A percentile compares a stretch with the other conserved stretches of the same genome.
These are phyloP conservation scores for Gymnorhina tibicen DNA, from an alignment of 2,113 vertebrate genomes.

Conservation along the genomic window DNA sequence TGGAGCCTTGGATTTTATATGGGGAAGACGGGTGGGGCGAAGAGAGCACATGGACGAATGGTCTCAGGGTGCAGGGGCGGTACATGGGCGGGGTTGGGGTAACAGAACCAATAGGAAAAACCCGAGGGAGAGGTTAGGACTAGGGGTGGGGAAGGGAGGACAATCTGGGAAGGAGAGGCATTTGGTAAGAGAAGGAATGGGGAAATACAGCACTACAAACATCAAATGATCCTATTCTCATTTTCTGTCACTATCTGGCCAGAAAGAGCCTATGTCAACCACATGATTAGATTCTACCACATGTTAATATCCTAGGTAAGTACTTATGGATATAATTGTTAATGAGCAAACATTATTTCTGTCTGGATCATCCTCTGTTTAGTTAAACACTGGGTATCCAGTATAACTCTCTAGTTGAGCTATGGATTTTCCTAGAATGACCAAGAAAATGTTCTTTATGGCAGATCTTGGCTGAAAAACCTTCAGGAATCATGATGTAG, in stretches of 20 bases:
- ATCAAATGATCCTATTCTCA: not conserved
- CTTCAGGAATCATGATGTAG: not conserved
- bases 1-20: too few relatives aligned
- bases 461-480: not conserved
- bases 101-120: too few relatives aligned
- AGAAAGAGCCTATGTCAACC: not conserved
- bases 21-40: too few relatives aligned
- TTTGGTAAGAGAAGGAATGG: too few relatives aligned
- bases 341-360: not conserved
- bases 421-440: not conserved
- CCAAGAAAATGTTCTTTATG: not conserved
- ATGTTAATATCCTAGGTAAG: not conserved
- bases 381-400: not conserved
- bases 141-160: too few relatives aligned
- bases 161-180: too few relatives aligned
- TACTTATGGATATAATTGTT: not conserved
- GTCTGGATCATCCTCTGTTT: not conserved
- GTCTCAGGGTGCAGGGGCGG: too few relatives aligned
- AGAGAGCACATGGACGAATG: too few relatives aligned
- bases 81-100: too few relatives aligned
- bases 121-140: too few relatives aligned
- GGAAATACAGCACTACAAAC: too few relatives aligned
- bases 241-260: not conserved
- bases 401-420: not conserved
- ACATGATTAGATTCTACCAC: not conserved